Evolutionary conservation across 23 tunicate genomes (phyloP).

Genomic region (Ascidia mentula): DNA sequence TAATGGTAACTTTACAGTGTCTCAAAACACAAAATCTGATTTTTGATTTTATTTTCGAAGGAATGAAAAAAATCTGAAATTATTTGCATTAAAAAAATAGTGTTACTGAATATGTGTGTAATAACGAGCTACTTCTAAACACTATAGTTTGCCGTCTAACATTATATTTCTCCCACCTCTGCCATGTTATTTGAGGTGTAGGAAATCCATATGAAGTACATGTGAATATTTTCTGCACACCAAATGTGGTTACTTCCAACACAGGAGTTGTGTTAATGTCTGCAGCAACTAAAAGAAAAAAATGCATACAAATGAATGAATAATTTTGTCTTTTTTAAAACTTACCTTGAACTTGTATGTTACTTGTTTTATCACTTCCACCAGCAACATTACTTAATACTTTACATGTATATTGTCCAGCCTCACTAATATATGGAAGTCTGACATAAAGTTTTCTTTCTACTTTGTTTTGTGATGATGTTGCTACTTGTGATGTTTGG

Average conservation of each 20-base stretch:
- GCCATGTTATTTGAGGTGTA: not conserved
- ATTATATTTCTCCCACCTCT: not conserved
- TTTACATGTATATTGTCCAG: not conserved
- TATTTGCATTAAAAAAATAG: no score
- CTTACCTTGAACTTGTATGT: not conserved
- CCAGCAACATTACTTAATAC: no score
- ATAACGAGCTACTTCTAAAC: no score
- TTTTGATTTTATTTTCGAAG: no score
- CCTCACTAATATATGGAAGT: not conserved
- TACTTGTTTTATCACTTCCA: not conserved
- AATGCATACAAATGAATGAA: not conserved
- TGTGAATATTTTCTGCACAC: not conserved
- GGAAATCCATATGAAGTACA: slow-evolving; percentile 5
- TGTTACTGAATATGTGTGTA: no score
- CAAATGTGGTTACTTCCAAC: not conserved
- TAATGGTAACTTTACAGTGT: no score
- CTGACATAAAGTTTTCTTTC: not conserved
- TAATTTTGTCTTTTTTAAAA: not conserved
- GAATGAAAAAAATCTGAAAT: no score
- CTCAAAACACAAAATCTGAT: no score
- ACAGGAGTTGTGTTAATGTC: not conserved
- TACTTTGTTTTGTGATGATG: not conserved
- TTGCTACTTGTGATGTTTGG: not conserved
- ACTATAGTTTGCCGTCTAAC: no score
- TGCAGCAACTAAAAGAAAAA: not conserved